Evolutionary conservation across 1,140 invertebrate species (phyloP).

Genomic region (Panagrolaimus sp.): DNA sequence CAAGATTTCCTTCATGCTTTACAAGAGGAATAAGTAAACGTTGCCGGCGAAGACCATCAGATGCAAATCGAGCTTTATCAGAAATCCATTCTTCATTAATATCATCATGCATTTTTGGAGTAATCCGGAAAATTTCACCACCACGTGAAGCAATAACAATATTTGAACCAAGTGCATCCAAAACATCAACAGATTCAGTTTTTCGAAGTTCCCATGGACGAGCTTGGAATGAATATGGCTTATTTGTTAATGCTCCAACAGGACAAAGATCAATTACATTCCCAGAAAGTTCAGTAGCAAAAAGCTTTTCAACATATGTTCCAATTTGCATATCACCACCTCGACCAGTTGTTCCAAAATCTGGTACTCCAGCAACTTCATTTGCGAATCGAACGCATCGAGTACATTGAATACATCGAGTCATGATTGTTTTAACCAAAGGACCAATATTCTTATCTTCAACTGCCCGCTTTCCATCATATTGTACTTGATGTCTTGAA

Average conservation of each 20-base stretch:
- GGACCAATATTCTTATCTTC: conserved; percentile 99
- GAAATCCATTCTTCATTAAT: conserved; percentile 98
- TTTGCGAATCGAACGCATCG: conserved; percentile 77
- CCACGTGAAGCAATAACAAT: conserved; percentile 88
- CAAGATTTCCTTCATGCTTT: conserved; percentile 66
- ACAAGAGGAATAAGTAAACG: conserved; percentile 86
- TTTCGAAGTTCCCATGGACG: conserved; percentile 69
- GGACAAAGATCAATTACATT: conserved; percentile 98
- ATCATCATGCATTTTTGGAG: conserved; percentile 91
- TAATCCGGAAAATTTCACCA: conserved; percentile 86
- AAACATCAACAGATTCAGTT: conserved; percentile 84
- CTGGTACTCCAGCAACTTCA: conserved; percentile 83
- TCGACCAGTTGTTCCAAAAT: conserved; percentile 70
- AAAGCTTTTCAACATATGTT: conserved; percentile 96
- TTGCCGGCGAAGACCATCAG: conserved; percentile 91
- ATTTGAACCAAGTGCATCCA: conserved; percentile 94
- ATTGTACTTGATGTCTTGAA: conserved; percentile 84
- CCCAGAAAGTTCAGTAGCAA: conserved; percentile 91
- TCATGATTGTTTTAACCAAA: conserved; percentile 98
- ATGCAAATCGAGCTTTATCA: conserved; percentile 92
- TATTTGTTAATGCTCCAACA: conserved; percentile 92
- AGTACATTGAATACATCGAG: conserved; percentile 97
- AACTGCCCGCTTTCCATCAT: conserved; percentile 89
- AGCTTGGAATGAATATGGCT: conserved; percentile 75
- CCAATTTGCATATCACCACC: conserved; percentile 70